Conservation (phyloP, 1,140 invertebrate species). For the Pantala flavescens region DNA sequence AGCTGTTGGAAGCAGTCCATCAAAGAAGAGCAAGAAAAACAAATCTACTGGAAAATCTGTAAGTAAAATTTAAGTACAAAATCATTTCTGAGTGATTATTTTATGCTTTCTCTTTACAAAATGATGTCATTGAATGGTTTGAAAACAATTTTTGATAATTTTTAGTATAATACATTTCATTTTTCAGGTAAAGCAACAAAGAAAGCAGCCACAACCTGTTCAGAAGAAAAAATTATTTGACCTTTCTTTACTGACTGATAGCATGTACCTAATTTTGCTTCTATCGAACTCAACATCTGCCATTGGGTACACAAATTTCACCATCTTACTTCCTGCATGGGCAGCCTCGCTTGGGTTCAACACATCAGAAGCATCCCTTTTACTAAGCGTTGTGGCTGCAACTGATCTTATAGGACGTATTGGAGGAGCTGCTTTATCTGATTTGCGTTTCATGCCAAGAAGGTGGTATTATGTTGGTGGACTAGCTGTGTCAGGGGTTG, state of each 20-base stretch:
- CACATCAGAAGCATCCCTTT: conserved; percentile 51
- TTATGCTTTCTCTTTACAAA: neutral
- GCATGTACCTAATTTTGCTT: conserved; percentile 67
- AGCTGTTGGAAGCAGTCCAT: neutral
- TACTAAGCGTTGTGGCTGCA: conserved; percentile 66
- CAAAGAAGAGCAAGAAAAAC: neutral
- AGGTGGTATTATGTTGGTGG: conserved; percentile 71
- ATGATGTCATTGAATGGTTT: no score
- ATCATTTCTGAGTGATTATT: neutral
- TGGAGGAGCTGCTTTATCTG: conserved; percentile 68
- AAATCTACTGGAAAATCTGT: neutral
- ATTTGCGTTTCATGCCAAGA: conserved; percentile 58
- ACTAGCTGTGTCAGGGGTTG: conserved; percentile 60
- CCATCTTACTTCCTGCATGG: conserved; percentile 66
- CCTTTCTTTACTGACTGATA: conserved; percentile 59
- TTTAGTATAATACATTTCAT: neutral
- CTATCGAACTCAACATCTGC: conserved; percentile 75
- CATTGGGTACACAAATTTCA: conserved; percentile 76
- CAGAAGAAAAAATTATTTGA: conserved; percentile 59
- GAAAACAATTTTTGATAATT: no score
- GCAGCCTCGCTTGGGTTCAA: conserved; percentile 55
- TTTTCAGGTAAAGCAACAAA: neutral
- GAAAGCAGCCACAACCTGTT: neutral
- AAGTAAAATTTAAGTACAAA: neutral
- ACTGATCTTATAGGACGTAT: conserved; percentile 69